Evolutionary conservation across 2,797 vertebrate species (phyloP), one percentile per base, ranked within the genome.

Genomic region (Diglossa cyanea): DNA sequence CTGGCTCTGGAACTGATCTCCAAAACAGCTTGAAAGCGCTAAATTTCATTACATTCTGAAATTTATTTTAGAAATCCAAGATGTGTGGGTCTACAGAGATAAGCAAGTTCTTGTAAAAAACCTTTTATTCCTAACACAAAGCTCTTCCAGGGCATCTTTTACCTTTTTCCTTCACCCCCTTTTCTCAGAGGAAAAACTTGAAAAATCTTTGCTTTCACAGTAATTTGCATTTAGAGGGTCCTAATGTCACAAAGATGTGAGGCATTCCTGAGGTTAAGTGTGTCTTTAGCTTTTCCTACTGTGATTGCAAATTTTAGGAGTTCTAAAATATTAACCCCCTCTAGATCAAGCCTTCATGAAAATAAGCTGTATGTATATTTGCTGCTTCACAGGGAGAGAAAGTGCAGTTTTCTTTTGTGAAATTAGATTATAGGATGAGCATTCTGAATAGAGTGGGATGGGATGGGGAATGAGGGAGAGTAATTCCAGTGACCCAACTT

Each of bases 91-190:
- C n/a, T 88, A 50, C 60, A 92, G 73, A 33, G 62, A 21, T 42
- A 71, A 79, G 26, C 7, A 12, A 30, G 28, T 75, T 95, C 51
- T 78, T 86, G 31, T 13, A 77, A 74, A 65, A 84, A 88, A 74
- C n/a, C n/a, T 33, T 93, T n/a, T 75, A 28, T 92, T 70, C 81
- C n/a, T 84, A 89, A 85, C 30, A 93, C 90, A 72, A 96, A 94
- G 39, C 73, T 87, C 24, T 93, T 88, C 90, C 58, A 80, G 28
- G 35, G 65, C 37, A 74, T 60, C 55, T 60, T 51, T 42, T 74
- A 7, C 24, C 11, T 50, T 63, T 19, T 72, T 72, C 13, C 23
- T 82, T 88, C 26, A 30, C 31, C n/a, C 40, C 4, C 8, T 83
- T 77, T 84, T 80, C 50, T 80, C 13, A 78, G 71, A 95, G 65